phyloP scores from a whole-genome alignment of 2,113 vertebrate genomes.

The Oncorhynchus tshawytscha region DNA sequence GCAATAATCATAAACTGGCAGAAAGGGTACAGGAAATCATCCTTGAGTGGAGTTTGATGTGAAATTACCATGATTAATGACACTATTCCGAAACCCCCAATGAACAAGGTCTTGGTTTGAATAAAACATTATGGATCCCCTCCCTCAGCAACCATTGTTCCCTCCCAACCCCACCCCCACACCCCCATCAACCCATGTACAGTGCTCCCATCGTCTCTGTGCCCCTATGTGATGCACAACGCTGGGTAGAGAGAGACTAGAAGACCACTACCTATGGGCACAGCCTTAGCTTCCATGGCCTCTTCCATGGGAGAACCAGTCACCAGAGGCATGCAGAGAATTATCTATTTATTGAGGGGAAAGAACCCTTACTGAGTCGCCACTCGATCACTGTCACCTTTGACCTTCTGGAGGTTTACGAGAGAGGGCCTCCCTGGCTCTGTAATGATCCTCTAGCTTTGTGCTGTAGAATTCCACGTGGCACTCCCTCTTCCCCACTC shows the following conservation, averaged over 20 bases:
- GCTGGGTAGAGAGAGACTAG: conserved; percentile 12
- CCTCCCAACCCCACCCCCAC: background rate
- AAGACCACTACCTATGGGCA: background rate
- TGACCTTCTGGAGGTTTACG: conserved; percentile 59
- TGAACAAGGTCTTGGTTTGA: conserved; percentile 17
- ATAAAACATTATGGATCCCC: conserved; percentile 25
- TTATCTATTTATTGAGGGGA: conserved; percentile 54
- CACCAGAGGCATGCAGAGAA: conserved; percentile 52
- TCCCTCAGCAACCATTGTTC: conserved; percentile 27
- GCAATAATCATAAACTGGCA: conserved; percentile 1
- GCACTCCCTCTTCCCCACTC: too few species aligned
- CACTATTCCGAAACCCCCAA: background rate
- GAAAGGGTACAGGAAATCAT: conserved; percentile 2
- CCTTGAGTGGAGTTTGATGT: conserved; percentile 5
- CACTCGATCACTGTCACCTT: conserved; percentile 67
- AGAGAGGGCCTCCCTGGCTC: conserved; percentile 30
- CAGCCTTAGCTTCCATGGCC: conserved; percentile 35
- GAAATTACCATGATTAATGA: conserved; percentile 33
- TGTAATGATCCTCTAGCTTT: conserved; percentile 3
- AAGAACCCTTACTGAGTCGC: conserved; percentile 49
- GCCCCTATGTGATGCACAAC: conserved; percentile 14
- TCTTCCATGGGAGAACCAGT: conserved; percentile 37
- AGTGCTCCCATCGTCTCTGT: background rate
- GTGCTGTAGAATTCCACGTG: background rate
- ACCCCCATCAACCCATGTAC: conserved; percentile 13